Conservation (phyloP, 2,888 invertebrate species). For the Polietes domitor region DNA sequence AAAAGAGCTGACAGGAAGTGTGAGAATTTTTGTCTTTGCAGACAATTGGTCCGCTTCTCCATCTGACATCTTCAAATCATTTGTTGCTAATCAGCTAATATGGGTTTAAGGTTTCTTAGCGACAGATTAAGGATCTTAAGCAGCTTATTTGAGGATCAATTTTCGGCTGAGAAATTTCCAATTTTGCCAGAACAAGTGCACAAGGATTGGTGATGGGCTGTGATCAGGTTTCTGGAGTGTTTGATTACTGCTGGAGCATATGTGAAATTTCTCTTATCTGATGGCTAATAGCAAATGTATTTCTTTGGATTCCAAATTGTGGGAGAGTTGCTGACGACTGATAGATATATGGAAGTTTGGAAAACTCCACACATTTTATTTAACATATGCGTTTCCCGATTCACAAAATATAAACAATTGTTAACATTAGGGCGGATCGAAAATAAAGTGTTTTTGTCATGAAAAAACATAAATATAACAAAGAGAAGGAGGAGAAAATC, state of each 20-base stretch:
- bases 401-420: too few relatives aligned
- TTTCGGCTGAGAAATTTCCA: constrained; percentile 10
- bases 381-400: too few relatives aligned
- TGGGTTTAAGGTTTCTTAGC: constrained; percentile 48
- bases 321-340: too few relatives aligned
- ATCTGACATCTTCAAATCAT: constrained; percentile 42
- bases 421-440: too few relatives aligned
- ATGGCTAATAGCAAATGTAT: not conserved
- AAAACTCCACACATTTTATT: too few relatives aligned
- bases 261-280: not conserved
- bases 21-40: constrained; percentile 56
- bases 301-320: too few relatives aligned
- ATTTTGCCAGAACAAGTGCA: constrained; percentile 51
- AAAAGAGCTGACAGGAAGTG: constrained; percentile 61
- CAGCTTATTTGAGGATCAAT: constrained; percentile 38
- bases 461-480: too few relatives aligned
- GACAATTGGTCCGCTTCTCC: constrained; percentile 59
- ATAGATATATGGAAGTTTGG: too few relatives aligned
- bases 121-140: constrained; percentile 33
- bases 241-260: not conserved
- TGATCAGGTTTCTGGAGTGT: not conserved
- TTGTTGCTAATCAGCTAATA: constrained; percentile 64
- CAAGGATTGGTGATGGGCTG: not conserved
- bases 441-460: too few relatives aligned
- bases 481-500: too few relatives aligned